Base-by-base conservation (phyloP, 1,140 invertebrate genomes). In the Anastrepha ludens region DNA sequence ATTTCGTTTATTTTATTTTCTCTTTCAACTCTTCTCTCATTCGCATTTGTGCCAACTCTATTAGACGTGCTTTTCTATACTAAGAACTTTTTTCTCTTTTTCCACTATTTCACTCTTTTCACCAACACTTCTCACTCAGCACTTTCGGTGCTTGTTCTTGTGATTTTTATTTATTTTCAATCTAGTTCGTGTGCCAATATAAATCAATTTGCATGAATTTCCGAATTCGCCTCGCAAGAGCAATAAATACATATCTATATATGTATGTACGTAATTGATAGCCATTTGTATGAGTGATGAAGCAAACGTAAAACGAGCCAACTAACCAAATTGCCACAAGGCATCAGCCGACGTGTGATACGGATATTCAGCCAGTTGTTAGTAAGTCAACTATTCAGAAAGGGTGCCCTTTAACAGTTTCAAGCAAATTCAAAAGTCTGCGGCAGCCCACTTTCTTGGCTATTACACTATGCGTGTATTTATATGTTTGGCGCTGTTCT, bases 141-240 rank as follows among this genome's bases (percentile, higher is more conserved):
- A 74, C 39, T 44, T 74, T 74, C n/a, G 67, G 41, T 41, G 67
- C 15, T 15, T 39, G 15, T 74, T 74, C 44, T 74, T 39, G 64
- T 17, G 29, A 9, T 20, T 67, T 67, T 13, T 74, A 74, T 74
- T 47, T 44, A 44, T 44, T 44, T 74, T 74, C 67, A 74, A 74
- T 74, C 67, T 74, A 74, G 17, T 41, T 74, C 44, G 67, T 44
- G 44, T 74, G 67, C 67, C 67, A 74, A 74, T 47, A 74, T 74
- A 74, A 74, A 74, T 74, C 67, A 74, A 74, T 74, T 74, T 74
- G 41, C 41, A 74, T 74, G 67, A 74, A 74, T 74, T 47, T 74
- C 67, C 67, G 44, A 74, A 74, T 41, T 74, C 41, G 41, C 39
- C 15, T 74, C 67, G 67, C 15, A 74, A 74, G 41, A 47, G 67